These are phyloP conservation scores for Dascillus cervinus DNA, from an alignment of 2,888 invertebrate species.

Conservation along the genomic window DNA sequence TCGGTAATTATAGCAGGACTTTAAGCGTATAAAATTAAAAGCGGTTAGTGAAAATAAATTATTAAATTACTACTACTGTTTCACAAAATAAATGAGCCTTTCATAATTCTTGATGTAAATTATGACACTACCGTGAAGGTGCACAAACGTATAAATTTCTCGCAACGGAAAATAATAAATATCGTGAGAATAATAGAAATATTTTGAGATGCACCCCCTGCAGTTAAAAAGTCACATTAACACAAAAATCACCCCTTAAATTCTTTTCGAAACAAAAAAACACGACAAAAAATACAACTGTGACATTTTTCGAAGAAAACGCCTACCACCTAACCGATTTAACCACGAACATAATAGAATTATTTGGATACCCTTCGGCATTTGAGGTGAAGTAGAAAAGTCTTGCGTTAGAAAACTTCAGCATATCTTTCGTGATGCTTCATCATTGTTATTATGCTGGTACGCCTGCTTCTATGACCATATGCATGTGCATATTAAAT, in stretches of 20 bases:
- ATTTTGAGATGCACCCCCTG: constrained; percentile 11
- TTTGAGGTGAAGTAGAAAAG: constrained; percentile 7
- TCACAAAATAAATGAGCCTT: constrained; percentile 10
- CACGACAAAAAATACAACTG: constrained; percentile 12
- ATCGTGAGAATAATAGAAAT: constrained; percentile 8
- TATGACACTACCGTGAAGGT: no score
- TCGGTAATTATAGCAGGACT: no score
- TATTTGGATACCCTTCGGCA: constrained; percentile 4
- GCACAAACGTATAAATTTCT: no score
- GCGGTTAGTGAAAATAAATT: constrained; percentile 8
- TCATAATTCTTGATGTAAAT: constrained; percentile 5
- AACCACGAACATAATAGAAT: constrained; percentile 10
- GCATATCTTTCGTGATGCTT: no score
- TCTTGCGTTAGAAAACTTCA: no score
- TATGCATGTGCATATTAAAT: no score
- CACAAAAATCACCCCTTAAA: constrained; percentile 13
- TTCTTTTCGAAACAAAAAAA: constrained; percentile 10
- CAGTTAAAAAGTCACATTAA: constrained; percentile 14
- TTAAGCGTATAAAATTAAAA: no score
- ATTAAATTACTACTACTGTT: constrained; percentile 10
- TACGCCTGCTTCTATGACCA: no score
- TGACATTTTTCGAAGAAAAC: constrained; percentile 13
- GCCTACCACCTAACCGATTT: constrained; percentile 8
- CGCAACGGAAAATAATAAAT: no score
- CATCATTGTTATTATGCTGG: no score